Percentiles rank a stretch among this genome's conserved stretches.
phyloP scores from a whole-genome alignment of 2,797 vertebrate genomes.

The Tragopan temminckii region DNA sequence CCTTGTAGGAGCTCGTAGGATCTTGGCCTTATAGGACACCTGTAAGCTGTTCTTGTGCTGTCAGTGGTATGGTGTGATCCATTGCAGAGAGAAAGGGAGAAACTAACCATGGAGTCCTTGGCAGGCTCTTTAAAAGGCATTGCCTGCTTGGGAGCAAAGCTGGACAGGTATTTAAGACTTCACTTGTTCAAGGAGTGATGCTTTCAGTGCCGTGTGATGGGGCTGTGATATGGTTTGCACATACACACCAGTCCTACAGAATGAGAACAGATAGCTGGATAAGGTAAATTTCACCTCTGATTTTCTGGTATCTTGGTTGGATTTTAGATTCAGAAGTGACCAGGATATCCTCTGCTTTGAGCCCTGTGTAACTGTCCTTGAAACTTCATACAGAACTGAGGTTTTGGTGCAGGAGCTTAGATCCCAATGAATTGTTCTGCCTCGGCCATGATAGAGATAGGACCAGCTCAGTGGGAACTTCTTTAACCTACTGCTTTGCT shows the following conservation, averaged over 20 bases:
- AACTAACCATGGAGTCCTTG: background rate
- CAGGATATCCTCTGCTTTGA: background rate
- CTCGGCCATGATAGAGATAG: background rate
- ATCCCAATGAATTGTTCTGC: background rate
- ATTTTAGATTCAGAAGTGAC: background rate
- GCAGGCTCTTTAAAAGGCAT: background rate
- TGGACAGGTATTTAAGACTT: background rate
- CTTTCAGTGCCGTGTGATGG: background rate
- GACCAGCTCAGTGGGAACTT: background rate
- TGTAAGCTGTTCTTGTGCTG: background rate
- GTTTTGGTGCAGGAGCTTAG: background rate
- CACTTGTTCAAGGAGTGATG: background rate
- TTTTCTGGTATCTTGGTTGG: background rate
- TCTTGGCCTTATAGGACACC: background rate
- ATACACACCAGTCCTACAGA: no score
- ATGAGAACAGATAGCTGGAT: no score
- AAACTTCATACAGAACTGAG: background rate
- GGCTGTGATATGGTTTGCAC: background rate
- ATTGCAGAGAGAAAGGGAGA: background rate
- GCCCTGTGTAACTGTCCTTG: background rate
- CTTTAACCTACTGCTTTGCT: background rate
- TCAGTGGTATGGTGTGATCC: background rate
- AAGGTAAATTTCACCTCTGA: no score
- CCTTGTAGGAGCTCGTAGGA: background rate
- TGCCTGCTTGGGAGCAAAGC: background rate